These are phyloP conservation scores for Schrankia costaestrigalis DNA, from an alignment of 2,888 invertebrate genomes.

Conservation along the genomic window DNA sequence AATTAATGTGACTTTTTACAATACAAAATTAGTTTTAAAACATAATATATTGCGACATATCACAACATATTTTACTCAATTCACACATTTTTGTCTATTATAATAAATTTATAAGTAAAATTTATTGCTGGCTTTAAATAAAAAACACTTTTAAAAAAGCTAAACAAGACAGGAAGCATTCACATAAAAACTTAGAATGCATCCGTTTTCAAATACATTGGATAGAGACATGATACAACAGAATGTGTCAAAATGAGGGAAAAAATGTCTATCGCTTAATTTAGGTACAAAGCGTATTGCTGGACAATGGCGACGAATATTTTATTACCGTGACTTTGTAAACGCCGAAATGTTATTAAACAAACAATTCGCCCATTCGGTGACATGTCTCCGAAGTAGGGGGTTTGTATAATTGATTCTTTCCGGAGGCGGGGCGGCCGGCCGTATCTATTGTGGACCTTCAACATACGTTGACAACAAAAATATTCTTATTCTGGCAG, in stretches of 20 bases:
- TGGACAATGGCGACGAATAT: slow-evolving; percentile 67
- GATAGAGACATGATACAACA: slow-evolving; percentile 60
- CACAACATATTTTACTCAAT: slow-evolving; percentile 9
- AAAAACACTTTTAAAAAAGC: slow-evolving; percentile 65
- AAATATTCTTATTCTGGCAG: slow-evolving; percentile 64
- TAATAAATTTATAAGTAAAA: slow-evolving; percentile 54
- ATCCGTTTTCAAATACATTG: slow-evolving; percentile 66
- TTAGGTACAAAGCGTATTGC: slow-evolving; percentile 60
- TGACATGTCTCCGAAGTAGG: slow-evolving; percentile 63
- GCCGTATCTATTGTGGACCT: slow-evolving; percentile 56
- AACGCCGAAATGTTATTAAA: slow-evolving; percentile 76
- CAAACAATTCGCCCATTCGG: slow-evolving; percentile 79
- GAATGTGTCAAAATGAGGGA: slow-evolving; percentile 57
- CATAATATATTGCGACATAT: slow-evolving; percentile 7
- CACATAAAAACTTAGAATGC: slow-evolving; percentile 60
- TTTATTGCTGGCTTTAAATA: slow-evolving; percentile 54
- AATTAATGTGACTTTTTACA: too few species aligned
- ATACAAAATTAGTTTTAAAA: too few species aligned
- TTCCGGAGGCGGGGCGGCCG: slow-evolving; percentile 71
- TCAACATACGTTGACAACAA: slow-evolving; percentile 49
- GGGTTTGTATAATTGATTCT: slow-evolving; percentile 76
- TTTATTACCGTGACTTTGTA: slow-evolving; percentile 69
- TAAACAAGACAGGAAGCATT: slow-evolving; percentile 61
- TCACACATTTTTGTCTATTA: slow-evolving; percentile 15
- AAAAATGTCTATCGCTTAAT: slow-evolving; percentile 61